Evolutionary conservation across 1,140 invertebrate genomes (phyloP).

Genomic region (Patella vulgata): DNA sequence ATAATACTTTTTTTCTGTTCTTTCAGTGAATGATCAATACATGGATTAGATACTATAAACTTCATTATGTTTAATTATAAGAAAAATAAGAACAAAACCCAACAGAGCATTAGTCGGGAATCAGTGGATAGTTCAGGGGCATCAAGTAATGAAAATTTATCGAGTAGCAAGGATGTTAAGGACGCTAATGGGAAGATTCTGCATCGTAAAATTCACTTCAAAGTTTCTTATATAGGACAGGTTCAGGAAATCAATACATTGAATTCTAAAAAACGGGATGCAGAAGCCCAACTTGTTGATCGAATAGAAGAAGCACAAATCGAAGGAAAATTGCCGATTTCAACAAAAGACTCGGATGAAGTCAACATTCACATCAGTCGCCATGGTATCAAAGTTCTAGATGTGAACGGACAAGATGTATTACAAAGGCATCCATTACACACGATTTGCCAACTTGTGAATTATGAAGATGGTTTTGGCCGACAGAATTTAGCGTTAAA

Average conservation of each 20-base stretch:
- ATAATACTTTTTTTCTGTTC: no score
- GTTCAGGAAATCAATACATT: constrained; percentile 42
- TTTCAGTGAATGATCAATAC: no score
- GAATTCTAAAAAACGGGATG: constrained; percentile 44
- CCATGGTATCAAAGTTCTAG: constrained; percentile 58
- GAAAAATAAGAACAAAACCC: constrained; percentile 1
- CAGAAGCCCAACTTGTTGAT: constrained; percentile 52
- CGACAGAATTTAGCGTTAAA: constrained; percentile 59
- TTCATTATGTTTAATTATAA: constrained; percentile 10
- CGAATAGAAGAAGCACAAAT: constrained; percentile 57
- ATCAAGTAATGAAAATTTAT: constrained; percentile 36
- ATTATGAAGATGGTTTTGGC: constrained; percentile 56
- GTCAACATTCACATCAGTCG: constrained; percentile 52
- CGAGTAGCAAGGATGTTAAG: constrained; percentile 25
- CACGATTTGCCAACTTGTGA: constrained; percentile 56
- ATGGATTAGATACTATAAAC: no score
- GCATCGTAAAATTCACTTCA: constrained; percentile 32
- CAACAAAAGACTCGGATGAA: constrained; percentile 51
- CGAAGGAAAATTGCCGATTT: constrained; percentile 52
- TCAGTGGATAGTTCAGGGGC: constrained; percentile 14
- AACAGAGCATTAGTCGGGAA: constrained; percentile 9
- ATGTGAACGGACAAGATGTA: constrained; percentile 54
- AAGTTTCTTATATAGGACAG: neutral
- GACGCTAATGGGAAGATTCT: constrained; percentile 37
- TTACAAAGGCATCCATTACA: constrained; percentile 59